Base-by-base conservation (phyloP, 2,888 invertebrate species). In the Prosapia bicincta region DNA sequence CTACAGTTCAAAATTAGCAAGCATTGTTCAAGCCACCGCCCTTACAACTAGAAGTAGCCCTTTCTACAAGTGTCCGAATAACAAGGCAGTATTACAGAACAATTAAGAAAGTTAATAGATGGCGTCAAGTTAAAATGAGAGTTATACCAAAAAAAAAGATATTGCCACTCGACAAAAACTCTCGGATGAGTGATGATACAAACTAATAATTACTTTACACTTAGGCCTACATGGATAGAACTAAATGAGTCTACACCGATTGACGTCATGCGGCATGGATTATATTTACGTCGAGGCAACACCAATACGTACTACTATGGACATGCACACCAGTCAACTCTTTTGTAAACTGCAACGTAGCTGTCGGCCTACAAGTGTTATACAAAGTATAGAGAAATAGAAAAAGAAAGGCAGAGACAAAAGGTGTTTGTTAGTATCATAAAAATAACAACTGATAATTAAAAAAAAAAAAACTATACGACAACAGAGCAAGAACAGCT, bases 351-450 rank as follows among this genome's bases (percentile, higher is more conserved):
- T 54, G 54, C 54, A 54, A 54, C 54, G 54, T 54, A 54, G 54
- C 54, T 20, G 10, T 54, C 38, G 54, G n/a, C 54, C 54, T 54
- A 54, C 54, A 54, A 54, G 54, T 54, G 54, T 54, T 54, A 54
- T 54, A 54, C n/a, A 54, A 54, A 54, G 54, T 20, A 54, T 54
- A 54, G 54, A 54, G 54, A 54, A 54, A 54, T 54, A 54, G 54
- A 54, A 54, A 38, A 54, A 54, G 54, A 54, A 54, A 54, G 54
- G 54, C 54, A 54, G 54, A 54, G 54, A 54, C 54, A 54, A 54
- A 54, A 54, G 54, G 54, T 54, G 54, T 54, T 54, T 54, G 54
- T 54, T 54, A 54, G 54, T 54, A 54, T 54, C 54, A 54, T 54
- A 54, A 54, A 54, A 54, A 54, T 20, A 54, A 54, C 54, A 54